phyloP scores from a whole-genome alignment of 2,113 vertebrate species.

The Atractosteus spatula region DNA sequence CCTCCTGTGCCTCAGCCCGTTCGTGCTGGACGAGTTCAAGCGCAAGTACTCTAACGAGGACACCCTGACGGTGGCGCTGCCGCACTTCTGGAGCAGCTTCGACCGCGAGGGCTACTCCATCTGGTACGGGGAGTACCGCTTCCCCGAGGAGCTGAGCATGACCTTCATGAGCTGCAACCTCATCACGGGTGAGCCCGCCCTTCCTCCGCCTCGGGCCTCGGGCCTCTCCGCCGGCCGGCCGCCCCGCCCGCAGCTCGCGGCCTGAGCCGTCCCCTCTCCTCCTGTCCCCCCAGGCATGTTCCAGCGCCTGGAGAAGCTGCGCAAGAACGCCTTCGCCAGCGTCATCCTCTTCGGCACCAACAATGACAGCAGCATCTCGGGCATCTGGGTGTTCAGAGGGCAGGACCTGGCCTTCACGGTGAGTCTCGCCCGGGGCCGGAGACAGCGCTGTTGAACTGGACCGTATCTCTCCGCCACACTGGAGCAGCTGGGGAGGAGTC shows the following conservation, averaged over 20 bases:
- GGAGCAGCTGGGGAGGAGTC: too few species aligned
- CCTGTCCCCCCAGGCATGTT: conserved; percentile 75
- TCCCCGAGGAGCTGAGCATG: conserved; percentile 74
- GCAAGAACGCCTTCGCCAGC: conserved; percentile 86
- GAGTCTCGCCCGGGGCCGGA: conserved; percentile 58
- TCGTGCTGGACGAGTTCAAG: conserved; percentile 88
- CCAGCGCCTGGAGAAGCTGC: conserved; percentile 86
- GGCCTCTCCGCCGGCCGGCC: too few species aligned
- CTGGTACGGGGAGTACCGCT: conserved; percentile 84
- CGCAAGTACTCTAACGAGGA: conserved; percentile 91
- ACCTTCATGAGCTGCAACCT: conserved; percentile 96
- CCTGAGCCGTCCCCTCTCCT: not conserved
- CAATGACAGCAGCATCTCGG: conserved; percentile 83
- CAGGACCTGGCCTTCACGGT: conserved; percentile 84
- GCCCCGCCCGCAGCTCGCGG: too few species aligned
- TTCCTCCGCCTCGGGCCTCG: not conserved
- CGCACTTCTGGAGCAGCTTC: conserved; percentile 85
- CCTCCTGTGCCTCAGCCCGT: conserved; percentile 57
- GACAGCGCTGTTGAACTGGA: too few species aligned
- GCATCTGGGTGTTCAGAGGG: conserved; percentile 87
- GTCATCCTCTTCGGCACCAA: conserved; percentile 80
- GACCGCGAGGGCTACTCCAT: conserved; percentile 85
- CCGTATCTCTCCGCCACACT: too few species aligned
- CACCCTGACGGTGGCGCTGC: conserved; percentile 79
- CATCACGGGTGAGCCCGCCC: conserved; percentile 73